Percentiles rank a stretch among this genome's conserved stretches.
These are phyloP conservation scores for Eulemur albifrons DNA, from an alignment of 2,797 vertebrate species.

Conservation along the genomic window DNA sequence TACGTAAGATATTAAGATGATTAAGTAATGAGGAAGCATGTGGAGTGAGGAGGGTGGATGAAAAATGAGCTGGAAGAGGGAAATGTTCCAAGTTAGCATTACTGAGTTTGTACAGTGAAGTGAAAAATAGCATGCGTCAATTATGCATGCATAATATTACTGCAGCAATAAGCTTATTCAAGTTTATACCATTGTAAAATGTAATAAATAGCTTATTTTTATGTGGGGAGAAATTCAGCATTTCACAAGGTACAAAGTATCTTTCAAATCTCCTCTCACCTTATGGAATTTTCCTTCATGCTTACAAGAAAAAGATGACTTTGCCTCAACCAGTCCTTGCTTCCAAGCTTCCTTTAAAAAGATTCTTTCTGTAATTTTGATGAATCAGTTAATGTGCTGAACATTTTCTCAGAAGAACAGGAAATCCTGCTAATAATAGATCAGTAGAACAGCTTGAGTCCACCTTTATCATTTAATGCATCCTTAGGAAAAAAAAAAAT, in stretches of 20 bases:
- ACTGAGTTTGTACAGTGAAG: not conserved
- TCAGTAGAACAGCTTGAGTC: not conserved
- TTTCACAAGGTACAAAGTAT: not conserved
- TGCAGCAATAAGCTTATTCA: not conserved
- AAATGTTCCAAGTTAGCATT: not conserved
- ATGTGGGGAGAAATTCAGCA: not conserved
- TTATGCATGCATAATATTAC: not conserved
- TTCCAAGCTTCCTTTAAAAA: not conserved
- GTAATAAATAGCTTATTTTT: not conserved
- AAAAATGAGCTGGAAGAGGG: not conserved
- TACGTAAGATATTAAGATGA: not conserved
- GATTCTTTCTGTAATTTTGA: not conserved
- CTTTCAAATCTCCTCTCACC: not conserved
- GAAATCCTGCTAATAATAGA: not conserved
- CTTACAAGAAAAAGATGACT: not conserved
- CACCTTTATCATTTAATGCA: not conserved
- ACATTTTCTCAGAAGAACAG: not conserved
- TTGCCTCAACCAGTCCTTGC: fast-evolving
- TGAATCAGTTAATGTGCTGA: not conserved
- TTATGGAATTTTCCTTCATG: not conserved
- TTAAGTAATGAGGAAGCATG: not conserved
- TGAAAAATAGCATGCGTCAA: not conserved
- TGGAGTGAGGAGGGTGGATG: not conserved
- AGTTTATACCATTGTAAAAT: not conserved
- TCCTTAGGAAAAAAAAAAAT: not conserved